phyloP scores from a whole-genome alignment of 2,888 invertebrate genomes.

The Anthophora plumipes region DNA sequence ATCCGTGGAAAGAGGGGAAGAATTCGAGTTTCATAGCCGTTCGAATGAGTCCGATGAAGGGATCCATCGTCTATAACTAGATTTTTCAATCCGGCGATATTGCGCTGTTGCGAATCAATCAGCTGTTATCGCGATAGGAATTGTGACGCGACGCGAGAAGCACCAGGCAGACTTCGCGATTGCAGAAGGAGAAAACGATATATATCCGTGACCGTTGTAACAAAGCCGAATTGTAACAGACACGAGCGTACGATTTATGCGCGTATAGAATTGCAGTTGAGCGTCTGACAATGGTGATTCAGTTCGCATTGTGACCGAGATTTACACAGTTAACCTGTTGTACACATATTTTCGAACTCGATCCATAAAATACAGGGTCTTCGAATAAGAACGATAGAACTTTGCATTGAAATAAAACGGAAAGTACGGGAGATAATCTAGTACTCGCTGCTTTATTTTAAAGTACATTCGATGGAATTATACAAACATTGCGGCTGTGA shows the following conservation, averaged over 20 bases:
- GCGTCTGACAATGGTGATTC: conserved; percentile 54
- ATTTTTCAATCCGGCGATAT: conserved; percentile 33
- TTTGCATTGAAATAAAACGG: too few relatives aligned
- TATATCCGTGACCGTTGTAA: conserved; percentile 45
- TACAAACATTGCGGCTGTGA: too few relatives aligned
- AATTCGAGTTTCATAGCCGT: not conserved
- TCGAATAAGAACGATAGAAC: too few relatives aligned
- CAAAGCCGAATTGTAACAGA: conserved; percentile 51
- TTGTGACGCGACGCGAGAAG: conserved; percentile 35
- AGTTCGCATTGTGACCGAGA: conserved; percentile 44
- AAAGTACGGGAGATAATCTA: too few relatives aligned
- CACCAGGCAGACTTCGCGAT: conserved; percentile 22
- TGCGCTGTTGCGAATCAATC: conserved; percentile 45
- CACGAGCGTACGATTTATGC: conserved; percentile 47
- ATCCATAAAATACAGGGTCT: conserved; percentile 33
- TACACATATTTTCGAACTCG: conserved; percentile 46
- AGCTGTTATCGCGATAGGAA: conserved; percentile 41
- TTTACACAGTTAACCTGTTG: conserved; percentile 50
- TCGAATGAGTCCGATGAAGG: not conserved
- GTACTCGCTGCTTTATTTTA: too few relatives aligned
- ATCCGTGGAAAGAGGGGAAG: not conserved
- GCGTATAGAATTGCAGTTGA: conserved; percentile 54
- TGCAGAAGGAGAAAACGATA: conserved; percentile 56
- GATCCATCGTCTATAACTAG: conserved; percentile 26
- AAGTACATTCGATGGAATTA: too few relatives aligned